These are phyloP conservation scores for Paguma larvata DNA, from an alignment of 2,797 vertebrate genomes.

Conservation along the genomic window DNA sequence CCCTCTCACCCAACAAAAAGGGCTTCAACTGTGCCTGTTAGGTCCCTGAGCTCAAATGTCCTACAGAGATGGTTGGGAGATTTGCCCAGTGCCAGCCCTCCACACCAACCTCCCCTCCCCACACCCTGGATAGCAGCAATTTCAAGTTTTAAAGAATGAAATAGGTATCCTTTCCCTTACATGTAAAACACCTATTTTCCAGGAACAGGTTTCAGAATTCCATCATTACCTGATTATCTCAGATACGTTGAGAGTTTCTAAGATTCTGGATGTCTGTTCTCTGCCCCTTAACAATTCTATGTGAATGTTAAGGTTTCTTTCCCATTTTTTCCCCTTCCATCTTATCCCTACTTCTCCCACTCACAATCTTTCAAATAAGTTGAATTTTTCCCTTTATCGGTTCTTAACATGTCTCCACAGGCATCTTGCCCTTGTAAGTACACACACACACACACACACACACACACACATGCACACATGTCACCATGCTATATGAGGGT, in stretches of 20 bases:
- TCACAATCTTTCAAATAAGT: background rate
- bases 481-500: background rate
- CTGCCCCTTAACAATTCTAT: background rate
- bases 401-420: background rate
- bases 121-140: background rate
- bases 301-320: conserved; percentile 29
- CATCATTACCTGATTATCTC: background rate
- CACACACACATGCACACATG: background rate
- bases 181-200: background rate
- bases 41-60: background rate
- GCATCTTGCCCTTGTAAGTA: background rate
- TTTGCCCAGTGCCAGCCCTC: background rate
- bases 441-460: background rate
- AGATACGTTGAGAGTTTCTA: background rate
- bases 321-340: background rate
- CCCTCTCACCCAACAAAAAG: background rate
- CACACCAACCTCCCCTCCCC: background rate
- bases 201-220: background rate
- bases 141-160: background rate
- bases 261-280: background rate
- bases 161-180: background rate
- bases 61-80: background rate
- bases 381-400: background rate
- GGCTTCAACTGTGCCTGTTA: accelerated
- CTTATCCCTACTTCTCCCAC: background rate